phyloP scores from a whole-genome alignment of 2,113 vertebrate genomes.

The Mugil cephalus region DNA sequence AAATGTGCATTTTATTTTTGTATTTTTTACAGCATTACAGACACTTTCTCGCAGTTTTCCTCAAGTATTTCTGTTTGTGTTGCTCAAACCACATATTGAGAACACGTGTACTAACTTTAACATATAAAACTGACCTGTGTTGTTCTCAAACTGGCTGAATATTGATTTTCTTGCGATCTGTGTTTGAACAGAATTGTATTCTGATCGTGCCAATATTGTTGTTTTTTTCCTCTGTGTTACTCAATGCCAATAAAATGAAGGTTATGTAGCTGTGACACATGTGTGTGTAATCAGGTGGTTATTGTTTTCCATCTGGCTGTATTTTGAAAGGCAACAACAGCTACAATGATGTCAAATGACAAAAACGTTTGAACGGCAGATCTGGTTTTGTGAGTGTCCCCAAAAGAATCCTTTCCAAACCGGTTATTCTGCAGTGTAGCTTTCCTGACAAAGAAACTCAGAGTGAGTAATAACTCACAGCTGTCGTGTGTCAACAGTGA shows the following conservation, averaged over 20 bases:
- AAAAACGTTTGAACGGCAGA: neutral
- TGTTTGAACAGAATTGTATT: neutral
- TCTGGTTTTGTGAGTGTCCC: conserved; percentile 32
- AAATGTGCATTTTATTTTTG: neutral
- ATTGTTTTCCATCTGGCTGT: neutral
- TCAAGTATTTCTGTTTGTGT: neutral
- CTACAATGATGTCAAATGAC: neutral
- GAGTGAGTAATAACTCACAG: neutral
- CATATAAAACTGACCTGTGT: neutral
- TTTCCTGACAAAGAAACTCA: neutral
- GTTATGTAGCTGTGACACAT: neutral
- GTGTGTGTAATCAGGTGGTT: neutral
- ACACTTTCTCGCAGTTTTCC: neutral
- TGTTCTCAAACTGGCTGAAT: neutral
- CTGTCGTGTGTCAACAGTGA: neutral
- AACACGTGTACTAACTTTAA: no score
- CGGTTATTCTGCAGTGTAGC: conserved; percentile 28
- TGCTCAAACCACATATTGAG: neutral
- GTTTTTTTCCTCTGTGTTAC: neutral
- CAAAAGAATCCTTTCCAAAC: conserved; percentile 38
- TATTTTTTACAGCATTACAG: neutral
- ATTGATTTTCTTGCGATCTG: neutral
- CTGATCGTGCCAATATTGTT: neutral
- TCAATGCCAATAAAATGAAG: neutral
- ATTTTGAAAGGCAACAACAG: neutral